phyloP scores from a whole-genome alignment of 2,113 vertebrate species.

The Chitala chitala region DNA sequence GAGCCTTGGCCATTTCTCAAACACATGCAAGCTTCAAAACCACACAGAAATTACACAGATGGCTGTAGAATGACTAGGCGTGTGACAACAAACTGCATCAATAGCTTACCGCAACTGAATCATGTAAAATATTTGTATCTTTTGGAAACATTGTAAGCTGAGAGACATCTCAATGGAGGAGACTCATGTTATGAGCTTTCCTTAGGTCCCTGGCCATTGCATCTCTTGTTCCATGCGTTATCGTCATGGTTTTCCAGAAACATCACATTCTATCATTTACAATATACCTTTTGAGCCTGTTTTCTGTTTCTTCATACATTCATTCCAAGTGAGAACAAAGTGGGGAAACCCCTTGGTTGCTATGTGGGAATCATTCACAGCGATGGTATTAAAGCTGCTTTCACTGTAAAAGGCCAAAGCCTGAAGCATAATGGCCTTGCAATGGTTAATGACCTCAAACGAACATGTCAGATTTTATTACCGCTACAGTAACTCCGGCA shows the following conservation, averaged over 20 bases:
- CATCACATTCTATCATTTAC: not conserved
- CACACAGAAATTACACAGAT: not conserved
- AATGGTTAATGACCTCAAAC: not conserved
- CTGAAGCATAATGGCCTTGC: not conserved
- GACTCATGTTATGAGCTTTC: no score
- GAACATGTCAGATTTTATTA: conserved; percentile 17
- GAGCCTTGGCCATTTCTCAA: not conserved
- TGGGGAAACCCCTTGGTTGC: not conserved
- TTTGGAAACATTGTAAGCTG: not conserved
- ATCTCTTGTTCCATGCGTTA: not conserved
- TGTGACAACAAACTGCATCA: not conserved
- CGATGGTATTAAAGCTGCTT: not conserved
- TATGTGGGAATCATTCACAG: not conserved
- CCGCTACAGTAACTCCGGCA: conserved; percentile 3
- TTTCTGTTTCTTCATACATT: not conserved
- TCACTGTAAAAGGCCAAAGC: not conserved
- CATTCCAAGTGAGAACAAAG: not conserved
- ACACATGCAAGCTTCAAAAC: not conserved
- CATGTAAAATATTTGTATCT: not conserved
- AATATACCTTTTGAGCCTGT: not conserved
- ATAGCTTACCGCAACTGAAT: not conserved
- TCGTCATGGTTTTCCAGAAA: no score
- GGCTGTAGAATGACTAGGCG: not conserved
- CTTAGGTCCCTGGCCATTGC: no score
- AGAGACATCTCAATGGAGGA: not conserved